phyloP scores from a whole-genome alignment of 2,113 vertebrate genomes.

The Amazona guildingii region DNA sequence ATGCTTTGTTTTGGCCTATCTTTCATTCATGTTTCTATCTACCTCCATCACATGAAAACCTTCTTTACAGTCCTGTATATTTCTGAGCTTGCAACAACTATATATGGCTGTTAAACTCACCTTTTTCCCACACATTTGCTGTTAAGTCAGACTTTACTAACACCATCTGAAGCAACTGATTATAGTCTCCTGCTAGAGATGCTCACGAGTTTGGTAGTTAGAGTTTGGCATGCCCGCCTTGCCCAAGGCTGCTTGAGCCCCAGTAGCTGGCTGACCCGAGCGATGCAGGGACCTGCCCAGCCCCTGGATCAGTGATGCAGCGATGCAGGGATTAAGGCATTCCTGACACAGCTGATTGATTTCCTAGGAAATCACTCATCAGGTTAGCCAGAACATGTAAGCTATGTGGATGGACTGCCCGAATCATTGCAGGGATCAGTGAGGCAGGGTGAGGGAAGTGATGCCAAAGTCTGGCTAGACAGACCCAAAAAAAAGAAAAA shows the following conservation, averaged over 20 bases:
- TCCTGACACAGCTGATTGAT: not conserved
- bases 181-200: not conserved
- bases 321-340: not conserved
- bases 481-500: not conserved
- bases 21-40: not conserved
- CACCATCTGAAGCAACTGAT: not conserved
- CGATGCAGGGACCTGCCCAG: not conserved
- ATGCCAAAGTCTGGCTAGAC: slow-evolving; percentile 14
- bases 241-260: not conserved
- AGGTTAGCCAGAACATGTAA: not conserved
- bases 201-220: not conserved
- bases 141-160: not conserved
- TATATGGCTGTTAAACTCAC: not conserved
- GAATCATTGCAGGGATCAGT: not conserved
- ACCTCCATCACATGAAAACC: not conserved
- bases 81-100: not conserved
- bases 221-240: not conserved
- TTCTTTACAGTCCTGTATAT: not conserved
- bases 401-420: not conserved
- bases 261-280: not conserved
- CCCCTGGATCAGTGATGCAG: fast-evolving
- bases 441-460: not conserved
- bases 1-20: not conserved
- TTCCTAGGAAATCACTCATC: not conserved
- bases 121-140: fast-evolving